A percentile compares a stretch with the other conserved stretches of the same genome.
phyloP scores from a whole-genome alignment of 2,888 invertebrate species.

The Acanthosepion esculentum region DNA sequence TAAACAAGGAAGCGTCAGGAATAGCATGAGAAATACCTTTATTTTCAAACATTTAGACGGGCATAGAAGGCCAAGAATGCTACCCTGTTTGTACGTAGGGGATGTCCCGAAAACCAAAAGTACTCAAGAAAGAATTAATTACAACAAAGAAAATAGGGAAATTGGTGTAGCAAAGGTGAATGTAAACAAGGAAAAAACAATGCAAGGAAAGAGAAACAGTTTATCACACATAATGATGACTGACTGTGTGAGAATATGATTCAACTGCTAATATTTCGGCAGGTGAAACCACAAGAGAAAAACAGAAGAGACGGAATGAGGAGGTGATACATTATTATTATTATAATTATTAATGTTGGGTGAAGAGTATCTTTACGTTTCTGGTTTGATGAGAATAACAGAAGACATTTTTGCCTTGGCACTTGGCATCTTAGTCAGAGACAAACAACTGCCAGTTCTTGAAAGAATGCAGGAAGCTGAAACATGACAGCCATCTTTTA shows the following conservation, averaged over 20 bases:
- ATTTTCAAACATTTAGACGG: too few relatives aligned
- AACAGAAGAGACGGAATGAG: not conserved
- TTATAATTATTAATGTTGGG: not conserved
- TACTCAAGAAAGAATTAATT: too few relatives aligned
- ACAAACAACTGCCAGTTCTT: not conserved
- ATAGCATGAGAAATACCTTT: too few relatives aligned
- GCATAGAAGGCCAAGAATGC: too few relatives aligned
- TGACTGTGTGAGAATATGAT: not conserved
- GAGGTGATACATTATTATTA: not conserved
- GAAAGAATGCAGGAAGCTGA: not conserved
- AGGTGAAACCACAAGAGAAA: constrained; percentile 21
- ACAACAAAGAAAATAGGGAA: too few relatives aligned
- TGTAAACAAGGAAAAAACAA: not conserved
- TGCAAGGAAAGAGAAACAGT: not conserved
- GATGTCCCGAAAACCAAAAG: too few relatives aligned
- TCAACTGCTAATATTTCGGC: not conserved
- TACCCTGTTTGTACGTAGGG: too few relatives aligned
- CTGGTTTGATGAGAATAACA: not conserved
- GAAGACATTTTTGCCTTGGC: not conserved
- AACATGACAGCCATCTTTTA: not conserved
- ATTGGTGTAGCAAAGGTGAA: too few relatives aligned
- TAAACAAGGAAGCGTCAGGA: too few relatives aligned
- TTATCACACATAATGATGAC: not conserved
- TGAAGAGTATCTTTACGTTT: not conserved
- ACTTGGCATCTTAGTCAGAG: not conserved